Base-by-base conservation (phyloP, 2,113 vertebrate species). In the Oncorhynchus kisutch region DNA sequence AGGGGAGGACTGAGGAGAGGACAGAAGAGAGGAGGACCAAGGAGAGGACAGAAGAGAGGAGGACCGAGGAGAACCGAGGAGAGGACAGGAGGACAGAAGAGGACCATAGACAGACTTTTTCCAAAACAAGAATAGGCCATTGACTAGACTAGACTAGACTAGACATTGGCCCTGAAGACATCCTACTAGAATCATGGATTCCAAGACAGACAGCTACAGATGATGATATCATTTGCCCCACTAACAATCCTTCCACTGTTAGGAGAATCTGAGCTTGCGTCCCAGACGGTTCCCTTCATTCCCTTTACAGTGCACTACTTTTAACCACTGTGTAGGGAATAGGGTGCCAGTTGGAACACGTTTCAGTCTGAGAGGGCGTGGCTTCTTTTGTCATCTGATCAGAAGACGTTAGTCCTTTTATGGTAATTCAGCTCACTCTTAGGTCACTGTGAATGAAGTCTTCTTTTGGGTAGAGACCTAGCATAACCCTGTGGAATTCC, bases 171-270 rank as follows among this genome's bases (percentile, higher is more conserved):
- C n/a, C 5, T 62, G n/a, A 62, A 12, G n/a, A 70, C 20, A 49
- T 48, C 60, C 20, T 5, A 49, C 68, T 2, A 25, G 68, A 22
- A 48, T 70, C 68, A n/a, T 25, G 68, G 78, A 48, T 77, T 80
- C 84, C 73, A 74, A 69, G 65, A 83, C 39, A 54, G 62, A 14
- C 51, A 18, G 51, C 16, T 18, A 54, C 51, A 54, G 16, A 5
- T 3, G 4, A 81, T 84, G 85, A 87, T 54, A 14, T 86, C 49
- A 86, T 76, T 78, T 11, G 31, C 69, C 68, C 31, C 24, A 5
- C 25, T 59, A 78, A 80, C 76, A 82, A 73, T 67, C 67, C 45
- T 39, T 4, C 8, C 51, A 62, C 72, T 74, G 76, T 72, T 67
- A 45, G 78, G 67, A 34, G 64, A 84, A 77, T 76, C 22, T n/a